These are phyloP conservation scores for Ariolimax columbianus DNA, from an alignment of 2,888 invertebrate species.

Conservation along the genomic window DNA sequence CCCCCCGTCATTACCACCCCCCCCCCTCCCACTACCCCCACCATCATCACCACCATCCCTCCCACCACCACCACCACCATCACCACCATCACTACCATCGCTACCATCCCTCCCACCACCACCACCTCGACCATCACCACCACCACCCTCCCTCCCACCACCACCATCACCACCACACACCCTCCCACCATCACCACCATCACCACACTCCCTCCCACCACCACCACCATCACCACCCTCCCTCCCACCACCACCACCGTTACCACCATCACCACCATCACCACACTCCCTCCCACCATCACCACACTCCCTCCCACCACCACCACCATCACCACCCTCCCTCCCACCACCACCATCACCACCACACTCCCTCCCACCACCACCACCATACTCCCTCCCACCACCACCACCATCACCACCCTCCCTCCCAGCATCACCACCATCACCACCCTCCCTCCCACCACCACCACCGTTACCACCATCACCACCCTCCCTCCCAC, in stretches of 20 bases:
- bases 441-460: neutral
- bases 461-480: constrained; percentile 5
- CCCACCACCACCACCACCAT: neutral
- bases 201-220: neutral
- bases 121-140: neutral
- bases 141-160: neutral
- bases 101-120: neutral
- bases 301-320: neutral
- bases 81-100: neutral
- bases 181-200: neutral
- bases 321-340: neutral
- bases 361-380: neutral
- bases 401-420: neutral
- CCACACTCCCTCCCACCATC: neutral
- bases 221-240: neutral
- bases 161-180: neutral
- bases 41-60: neutral
- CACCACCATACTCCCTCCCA: neutral
- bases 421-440: neutral
- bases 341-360: neutral
- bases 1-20: no score
- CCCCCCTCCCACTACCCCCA: neutral
- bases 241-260: neutral
- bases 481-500: constrained; percentile 13
- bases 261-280: neutral